Conservation (phyloP, 1,140 invertebrate species). For the Lepeophtheirus salmonis region DNA sequence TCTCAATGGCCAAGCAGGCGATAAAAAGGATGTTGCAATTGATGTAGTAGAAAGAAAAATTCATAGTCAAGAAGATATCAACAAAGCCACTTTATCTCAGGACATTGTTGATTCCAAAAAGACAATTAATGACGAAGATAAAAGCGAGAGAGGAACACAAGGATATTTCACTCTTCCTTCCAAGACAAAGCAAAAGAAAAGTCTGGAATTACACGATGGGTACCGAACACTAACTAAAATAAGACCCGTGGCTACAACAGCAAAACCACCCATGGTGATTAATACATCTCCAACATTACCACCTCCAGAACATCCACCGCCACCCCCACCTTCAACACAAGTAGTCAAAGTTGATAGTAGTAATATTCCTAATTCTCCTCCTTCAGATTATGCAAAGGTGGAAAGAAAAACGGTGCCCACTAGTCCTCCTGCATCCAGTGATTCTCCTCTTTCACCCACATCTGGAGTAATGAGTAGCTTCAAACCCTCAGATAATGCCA, state of each 20-base stretch:
- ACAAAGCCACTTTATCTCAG: slow-evolving; percentile 17
- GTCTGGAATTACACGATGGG: slow-evolving; percentile 19
- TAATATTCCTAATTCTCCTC: too few species aligned
- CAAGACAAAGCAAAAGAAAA: slow-evolving; percentile 11
- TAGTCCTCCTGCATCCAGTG: neutral
- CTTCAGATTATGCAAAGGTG: slow-evolving; percentile 22
- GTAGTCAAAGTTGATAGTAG: slow-evolving; percentile 46
- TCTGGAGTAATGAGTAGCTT: slow-evolving; percentile 47
- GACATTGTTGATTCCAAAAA: too few species aligned
- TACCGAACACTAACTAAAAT: slow-evolving; percentile 21
- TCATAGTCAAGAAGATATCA: slow-evolving; percentile 29
- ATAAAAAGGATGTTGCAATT: slow-evolving; percentile 29
- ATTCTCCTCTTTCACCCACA: neutral
- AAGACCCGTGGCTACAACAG: slow-evolving; percentile 20
- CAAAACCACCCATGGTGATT: slow-evolving; percentile 20
- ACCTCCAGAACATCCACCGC: slow-evolving; percentile 24
- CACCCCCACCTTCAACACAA: slow-evolving; percentile 38
- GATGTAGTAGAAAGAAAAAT: slow-evolving; percentile 24
- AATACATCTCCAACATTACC: slow-evolving; percentile 21
- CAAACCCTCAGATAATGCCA: slow-evolving; percentile 54
- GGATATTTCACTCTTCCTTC: slow-evolving; percentile 16
- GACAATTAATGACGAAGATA: too few species aligned
- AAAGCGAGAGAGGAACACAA: too few species aligned
- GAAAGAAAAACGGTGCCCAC: slow-evolving; percentile 13
- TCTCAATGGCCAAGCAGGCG: slow-evolving; percentile 21